These are phyloP conservation scores for Pherbina coryleti DNA, from an alignment of 2,888 invertebrate species.

Conservation along the genomic window DNA sequence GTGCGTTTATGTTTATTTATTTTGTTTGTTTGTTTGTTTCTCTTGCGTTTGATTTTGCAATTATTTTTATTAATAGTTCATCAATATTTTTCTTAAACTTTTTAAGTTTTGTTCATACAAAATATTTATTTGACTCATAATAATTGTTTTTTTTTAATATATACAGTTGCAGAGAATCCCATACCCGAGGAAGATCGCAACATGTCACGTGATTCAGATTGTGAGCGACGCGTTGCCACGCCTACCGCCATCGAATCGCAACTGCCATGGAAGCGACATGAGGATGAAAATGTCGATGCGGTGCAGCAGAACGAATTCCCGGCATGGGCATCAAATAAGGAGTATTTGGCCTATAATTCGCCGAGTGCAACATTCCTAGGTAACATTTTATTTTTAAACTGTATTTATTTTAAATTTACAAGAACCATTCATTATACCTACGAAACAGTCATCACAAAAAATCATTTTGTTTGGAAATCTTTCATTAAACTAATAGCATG, in stretches of 20 bases:
- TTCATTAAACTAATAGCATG: too few species aligned
- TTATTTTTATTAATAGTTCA: background rate
- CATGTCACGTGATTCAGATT: constrained; percentile 69
- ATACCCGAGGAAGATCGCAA: constrained; percentile 67
- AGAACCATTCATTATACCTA: too few species aligned
- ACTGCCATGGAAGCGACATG: constrained; percentile 92
- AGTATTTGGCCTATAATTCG: constrained; percentile 91
- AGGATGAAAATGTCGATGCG: constrained; percentile 79
- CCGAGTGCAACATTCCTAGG: constrained; percentile 93
- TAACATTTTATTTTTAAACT: constrained; percentile 65
- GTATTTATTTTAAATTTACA: too few species aligned
- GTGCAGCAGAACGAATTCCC: constrained; percentile 90
- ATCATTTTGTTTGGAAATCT: too few species aligned
- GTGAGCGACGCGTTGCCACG: constrained; percentile 83
- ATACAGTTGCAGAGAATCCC: constrained; percentile 64
- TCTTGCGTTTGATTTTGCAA: background rate
- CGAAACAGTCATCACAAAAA: too few species aligned
- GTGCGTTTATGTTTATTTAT: constrained; percentile 8
- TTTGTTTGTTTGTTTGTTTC: background rate
- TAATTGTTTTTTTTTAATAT: background rate
- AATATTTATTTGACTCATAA: constrained; percentile 1
- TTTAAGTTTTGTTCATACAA: constrained; percentile 44
- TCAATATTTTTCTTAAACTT: constrained; percentile 14
- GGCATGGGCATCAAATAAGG: constrained; percentile 95
- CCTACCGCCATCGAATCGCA: constrained; percentile 91